Conservation (phyloP, 2,113 vertebrate species). For the Scatophagus argus region DNA sequence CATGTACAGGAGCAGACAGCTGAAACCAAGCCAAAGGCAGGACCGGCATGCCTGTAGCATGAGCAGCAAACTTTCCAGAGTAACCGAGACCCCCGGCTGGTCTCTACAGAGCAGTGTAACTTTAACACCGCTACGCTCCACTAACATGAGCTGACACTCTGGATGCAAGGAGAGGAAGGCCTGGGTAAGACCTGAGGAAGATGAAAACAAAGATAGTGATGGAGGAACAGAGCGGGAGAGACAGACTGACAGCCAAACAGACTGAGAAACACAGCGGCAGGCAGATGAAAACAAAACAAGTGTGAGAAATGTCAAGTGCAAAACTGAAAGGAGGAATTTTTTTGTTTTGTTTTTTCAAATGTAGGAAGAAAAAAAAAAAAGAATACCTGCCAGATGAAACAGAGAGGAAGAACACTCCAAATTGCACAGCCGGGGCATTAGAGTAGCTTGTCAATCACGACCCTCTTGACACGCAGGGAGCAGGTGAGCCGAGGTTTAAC, state of each 20-base stretch:
- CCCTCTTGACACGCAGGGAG: slow-evolving; percentile 58
- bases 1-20: slow-evolving; percentile 63
- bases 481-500: slow-evolving; percentile 73
- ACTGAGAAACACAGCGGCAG: slow-evolving; percentile 8
- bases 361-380: background rate
- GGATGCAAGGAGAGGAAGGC: slow-evolving; percentile 25
- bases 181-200: slow-evolving; percentile 26
- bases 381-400: slow-evolving; percentile 36
- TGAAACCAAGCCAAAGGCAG: slow-evolving; percentile 69
- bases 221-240: slow-evolving; percentile 9
- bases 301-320: slow-evolving; percentile 36
- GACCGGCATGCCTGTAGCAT: slow-evolving; percentile 64
- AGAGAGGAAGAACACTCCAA: slow-evolving; percentile 32
- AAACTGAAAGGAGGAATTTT: background rate
- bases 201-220: slow-evolving; percentile 46
- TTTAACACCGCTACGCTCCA: slow-evolving; percentile 20
- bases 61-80: slow-evolving; percentile 74
- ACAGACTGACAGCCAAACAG: slow-evolving; percentile 43
- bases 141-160: slow-evolving; percentile 42
- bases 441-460: slow-evolving; percentile 76
- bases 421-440: slow-evolving; percentile 52
- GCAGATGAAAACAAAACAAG: slow-evolving; percentile 65
- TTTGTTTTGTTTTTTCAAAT: too few relatives aligned
- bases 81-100: slow-evolving; percentile 70
- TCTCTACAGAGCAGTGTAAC: slow-evolving; percentile 42